Conservation (phyloP, 2,113 vertebrate genomes). For the Cranoglanis bouderius region DNA sequence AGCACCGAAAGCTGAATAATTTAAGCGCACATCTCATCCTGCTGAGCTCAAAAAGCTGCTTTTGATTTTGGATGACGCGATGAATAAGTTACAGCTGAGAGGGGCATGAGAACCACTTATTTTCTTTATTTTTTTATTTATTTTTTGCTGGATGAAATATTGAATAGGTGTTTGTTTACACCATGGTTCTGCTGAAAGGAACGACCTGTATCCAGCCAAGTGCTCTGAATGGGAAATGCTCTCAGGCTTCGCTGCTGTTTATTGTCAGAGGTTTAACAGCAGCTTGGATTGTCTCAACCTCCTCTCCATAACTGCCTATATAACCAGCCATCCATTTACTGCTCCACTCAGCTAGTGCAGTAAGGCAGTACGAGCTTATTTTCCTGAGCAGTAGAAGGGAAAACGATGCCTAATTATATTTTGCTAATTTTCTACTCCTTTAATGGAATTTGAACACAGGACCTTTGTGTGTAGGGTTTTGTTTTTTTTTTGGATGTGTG, state of each 20-base stretch:
- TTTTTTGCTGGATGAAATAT: conserved; percentile 56
- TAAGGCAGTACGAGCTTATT: neutral
- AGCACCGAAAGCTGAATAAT: conserved; percentile 60
- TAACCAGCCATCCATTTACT: conserved; percentile 18
- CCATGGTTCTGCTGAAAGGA: neutral
- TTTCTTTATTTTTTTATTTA: conserved; percentile 45
- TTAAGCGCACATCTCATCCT: conserved; percentile 57
- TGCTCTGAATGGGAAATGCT: neutral
- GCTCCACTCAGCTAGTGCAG: neutral
- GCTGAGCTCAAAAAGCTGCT: conserved; percentile 67
- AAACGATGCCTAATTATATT: neutral
- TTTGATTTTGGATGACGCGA: conserved; percentile 69
- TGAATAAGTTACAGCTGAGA: conserved; percentile 67
- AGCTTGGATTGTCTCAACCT: neutral
- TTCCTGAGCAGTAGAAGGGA: conserved; percentile 13
- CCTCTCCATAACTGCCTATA: neutral
- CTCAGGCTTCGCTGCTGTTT: conserved; percentile 1
- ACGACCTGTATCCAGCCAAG: conserved; percentile 15
- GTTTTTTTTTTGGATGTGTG: neutral
- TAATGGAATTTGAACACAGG: conserved; percentile 10
- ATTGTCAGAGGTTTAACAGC: conserved; percentile 12
- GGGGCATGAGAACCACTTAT: conserved; percentile 55
- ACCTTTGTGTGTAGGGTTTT: neutral
- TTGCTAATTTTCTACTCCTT: neutral
- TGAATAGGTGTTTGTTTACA: conserved; percentile 68